Conservation (phyloP, 1,140 invertebrate species). For the Drosophila pachea region DNA sequence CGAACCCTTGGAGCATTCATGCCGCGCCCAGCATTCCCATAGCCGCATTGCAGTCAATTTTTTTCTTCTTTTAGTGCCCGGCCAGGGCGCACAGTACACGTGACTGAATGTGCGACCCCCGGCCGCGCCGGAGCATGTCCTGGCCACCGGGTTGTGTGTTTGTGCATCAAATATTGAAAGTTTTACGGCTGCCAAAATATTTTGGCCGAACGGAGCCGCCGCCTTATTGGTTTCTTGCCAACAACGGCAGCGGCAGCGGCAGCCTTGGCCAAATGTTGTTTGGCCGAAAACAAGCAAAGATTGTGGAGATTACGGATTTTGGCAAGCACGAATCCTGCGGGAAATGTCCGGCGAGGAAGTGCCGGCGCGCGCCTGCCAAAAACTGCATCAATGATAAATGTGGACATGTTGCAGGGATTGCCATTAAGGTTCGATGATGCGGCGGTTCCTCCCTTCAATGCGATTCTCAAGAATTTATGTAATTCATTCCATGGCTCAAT, state of each 20-base stretch:
- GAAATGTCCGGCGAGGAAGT: background rate
- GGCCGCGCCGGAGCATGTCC: slow-evolving; percentile 30
- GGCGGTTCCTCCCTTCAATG: background rate
- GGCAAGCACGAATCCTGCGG: slow-evolving; percentile 14
- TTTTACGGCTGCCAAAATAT: slow-evolving; percentile 41
- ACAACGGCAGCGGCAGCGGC: slow-evolving; percentile 13
- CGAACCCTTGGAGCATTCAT: slow-evolving; percentile 4
- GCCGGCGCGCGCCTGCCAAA: background rate
- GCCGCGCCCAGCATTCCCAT: slow-evolving; percentile 16
- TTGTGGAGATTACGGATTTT: slow-evolving; percentile 7
- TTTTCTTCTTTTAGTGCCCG: slow-evolving; percentile 26
- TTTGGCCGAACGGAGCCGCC: slow-evolving; percentile 21
- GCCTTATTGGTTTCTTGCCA: slow-evolving; percentile 70
- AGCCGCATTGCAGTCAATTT: slow-evolving; percentile 72
- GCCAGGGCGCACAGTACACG: slow-evolving; percentile 36
- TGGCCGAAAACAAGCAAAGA: slow-evolving; percentile 1
- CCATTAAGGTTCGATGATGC: background rate
- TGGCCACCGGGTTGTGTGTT: slow-evolving; percentile 61
- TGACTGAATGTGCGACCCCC: slow-evolving; percentile 45
- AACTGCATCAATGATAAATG: slow-evolving; percentile 3
- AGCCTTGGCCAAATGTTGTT: background rate
- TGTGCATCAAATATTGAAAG: slow-evolving; percentile 70
- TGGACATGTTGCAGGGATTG: background rate
- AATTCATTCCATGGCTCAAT: background rate
- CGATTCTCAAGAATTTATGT: background rate